Conservation (phyloP, 92 coral and sea anemone genomes). For the Siderastrea radians region DNA sequence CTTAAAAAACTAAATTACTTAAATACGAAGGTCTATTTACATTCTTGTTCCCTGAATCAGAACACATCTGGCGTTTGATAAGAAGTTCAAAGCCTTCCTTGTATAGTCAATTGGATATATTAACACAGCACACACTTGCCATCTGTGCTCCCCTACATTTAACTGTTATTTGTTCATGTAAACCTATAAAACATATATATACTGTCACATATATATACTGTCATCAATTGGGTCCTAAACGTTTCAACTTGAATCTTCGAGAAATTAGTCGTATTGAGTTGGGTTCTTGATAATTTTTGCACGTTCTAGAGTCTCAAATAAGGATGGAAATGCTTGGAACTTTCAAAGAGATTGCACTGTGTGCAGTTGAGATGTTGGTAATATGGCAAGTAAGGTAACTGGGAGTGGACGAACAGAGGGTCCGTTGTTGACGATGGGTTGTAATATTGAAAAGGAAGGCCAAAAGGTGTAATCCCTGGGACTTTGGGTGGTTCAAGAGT, state of each 20-base stretch:
- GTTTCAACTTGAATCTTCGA: too few species aligned
- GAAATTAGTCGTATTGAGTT: too few species aligned
- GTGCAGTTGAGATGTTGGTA: conserved; percentile 94
- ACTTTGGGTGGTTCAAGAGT: conserved; percentile 91
- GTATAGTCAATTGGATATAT: not conserved
- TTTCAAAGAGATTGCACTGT: conserved; percentile 91
- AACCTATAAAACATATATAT: too few species aligned
- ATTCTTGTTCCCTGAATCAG: not conserved
- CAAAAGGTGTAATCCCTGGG: conserved; percentile 84
- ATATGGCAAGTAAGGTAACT: conserved; percentile 91
- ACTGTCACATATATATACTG: too few species aligned
- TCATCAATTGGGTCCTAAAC: too few species aligned
- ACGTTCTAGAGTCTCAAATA: conserved; percentile 81
- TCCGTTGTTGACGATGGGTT: conserved; percentile 71
- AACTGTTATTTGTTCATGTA: too few species aligned
- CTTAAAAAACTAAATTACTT: not conserved
- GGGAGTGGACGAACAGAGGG: conserved; percentile 82
- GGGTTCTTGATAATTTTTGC: not conserved
- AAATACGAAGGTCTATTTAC: not conserved
- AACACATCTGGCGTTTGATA: not conserved
- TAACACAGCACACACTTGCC: too few species aligned
- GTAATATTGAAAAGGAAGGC: conserved; percentile 87
- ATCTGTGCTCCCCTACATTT: too few species aligned
- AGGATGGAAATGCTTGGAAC: conserved; percentile 91
- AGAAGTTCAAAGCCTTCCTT: not conserved